These are phyloP conservation scores for Gymnobelideus leadbeateri DNA, from an alignment of 2,113 vertebrate genomes.

Conservation along the genomic window DNA sequence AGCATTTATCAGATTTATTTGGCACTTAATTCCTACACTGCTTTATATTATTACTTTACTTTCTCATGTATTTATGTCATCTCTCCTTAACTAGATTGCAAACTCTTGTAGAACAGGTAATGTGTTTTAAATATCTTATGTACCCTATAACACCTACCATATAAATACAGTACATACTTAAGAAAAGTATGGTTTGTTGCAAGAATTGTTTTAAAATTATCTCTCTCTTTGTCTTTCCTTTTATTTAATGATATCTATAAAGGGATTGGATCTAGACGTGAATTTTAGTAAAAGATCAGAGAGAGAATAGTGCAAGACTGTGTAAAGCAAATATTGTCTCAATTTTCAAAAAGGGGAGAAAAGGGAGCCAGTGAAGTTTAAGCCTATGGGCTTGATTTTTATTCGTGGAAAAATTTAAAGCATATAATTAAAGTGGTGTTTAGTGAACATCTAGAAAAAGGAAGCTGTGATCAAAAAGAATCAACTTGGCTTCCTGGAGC, in stretches of 20 bases:
- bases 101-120: not conserved
- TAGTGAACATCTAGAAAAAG: not conserved
- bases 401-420: not conserved
- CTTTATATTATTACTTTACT: not conserved
- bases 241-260: not conserved
- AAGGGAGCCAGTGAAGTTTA: not conserved
- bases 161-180: not conserved
- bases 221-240: not conserved
- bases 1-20: not conserved
- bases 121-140: not conserved
- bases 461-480: not conserved
- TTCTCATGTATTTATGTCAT: not conserved
- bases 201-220: not conserved
- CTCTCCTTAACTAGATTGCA: not conserved
- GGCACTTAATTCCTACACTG: not conserved
- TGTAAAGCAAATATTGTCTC: not conserved
- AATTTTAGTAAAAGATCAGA: not conserved
- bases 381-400: not conserved
- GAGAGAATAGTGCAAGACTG: not conserved
- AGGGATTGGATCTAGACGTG: not conserved
- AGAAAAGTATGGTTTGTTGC: not conserved
- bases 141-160: not conserved
- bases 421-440: not conserved
- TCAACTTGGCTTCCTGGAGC: not conserved
- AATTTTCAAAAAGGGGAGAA: not conserved